A percentile compares a stretch with the other conserved stretches of the same genome.
These are phyloP conservation scores for Palaemon carinicauda DNA, from an alignment of 1,140 invertebrate genomes.

Conservation along the genomic window DNA sequence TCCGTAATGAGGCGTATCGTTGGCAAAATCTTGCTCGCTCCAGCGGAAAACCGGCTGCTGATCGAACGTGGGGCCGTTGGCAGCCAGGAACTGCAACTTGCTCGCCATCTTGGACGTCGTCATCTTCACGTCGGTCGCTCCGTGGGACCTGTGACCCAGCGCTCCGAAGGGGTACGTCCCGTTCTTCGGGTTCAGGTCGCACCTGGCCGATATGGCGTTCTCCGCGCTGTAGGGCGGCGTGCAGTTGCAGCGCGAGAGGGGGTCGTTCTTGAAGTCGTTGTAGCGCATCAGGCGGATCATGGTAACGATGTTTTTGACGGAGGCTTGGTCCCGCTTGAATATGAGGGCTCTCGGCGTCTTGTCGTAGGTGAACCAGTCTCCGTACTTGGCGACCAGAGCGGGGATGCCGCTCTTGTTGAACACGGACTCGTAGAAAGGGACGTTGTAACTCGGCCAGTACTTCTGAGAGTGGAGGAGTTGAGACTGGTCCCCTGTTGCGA, in stretches of 20 bases:
- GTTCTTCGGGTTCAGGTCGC: slow-evolving; percentile 74
- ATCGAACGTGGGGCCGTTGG: slow-evolving; percentile 72
- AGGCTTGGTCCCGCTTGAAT: slow-evolving; percentile 71
- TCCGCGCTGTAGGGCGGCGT: slow-evolving; percentile 77
- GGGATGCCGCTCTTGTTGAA: slow-evolving; percentile 70
- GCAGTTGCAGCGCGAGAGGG: slow-evolving; percentile 75
- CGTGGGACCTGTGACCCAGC: slow-evolving; percentile 70
- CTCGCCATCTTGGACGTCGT: slow-evolving; percentile 59
- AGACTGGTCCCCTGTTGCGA: slow-evolving; percentile 75
- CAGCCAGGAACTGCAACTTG: slow-evolving; percentile 68
- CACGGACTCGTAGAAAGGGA: slow-evolving; percentile 76
- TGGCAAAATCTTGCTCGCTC: slow-evolving; percentile 72
- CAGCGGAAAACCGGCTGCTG: slow-evolving; percentile 76
- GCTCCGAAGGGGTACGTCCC: slow-evolving; percentile 70
- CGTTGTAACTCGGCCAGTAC: slow-evolving; percentile 83
- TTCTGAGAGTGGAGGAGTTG: slow-evolving; percentile 72
- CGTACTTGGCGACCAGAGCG: slow-evolving; percentile 71
- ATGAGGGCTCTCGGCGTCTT: slow-evolving; percentile 74
- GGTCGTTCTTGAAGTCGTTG: slow-evolving; percentile 78
- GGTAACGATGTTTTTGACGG: slow-evolving; percentile 68
- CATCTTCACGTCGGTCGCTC: slow-evolving; percentile 73
- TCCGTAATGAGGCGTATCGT: slow-evolving; percentile 74
- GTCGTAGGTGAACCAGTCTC: slow-evolving; percentile 77
- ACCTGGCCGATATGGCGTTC: slow-evolving; percentile 76
- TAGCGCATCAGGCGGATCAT: slow-evolving; percentile 76